Conservation (phyloP, 2,888 invertebrate genomes). For the Nebria salina region DNA sequence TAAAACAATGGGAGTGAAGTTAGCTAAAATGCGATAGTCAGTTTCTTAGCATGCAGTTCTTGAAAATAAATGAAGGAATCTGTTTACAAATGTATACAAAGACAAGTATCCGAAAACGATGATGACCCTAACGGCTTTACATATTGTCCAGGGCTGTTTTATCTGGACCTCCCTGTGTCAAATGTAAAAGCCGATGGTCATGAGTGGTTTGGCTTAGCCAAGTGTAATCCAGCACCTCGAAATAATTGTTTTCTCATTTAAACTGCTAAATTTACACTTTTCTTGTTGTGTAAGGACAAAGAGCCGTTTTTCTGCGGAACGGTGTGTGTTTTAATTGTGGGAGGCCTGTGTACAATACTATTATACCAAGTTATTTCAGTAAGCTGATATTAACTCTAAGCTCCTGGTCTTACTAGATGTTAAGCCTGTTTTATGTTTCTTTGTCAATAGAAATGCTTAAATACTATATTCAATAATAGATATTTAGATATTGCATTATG, state of each 20-base stretch:
- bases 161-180: slow-evolving; percentile 17
- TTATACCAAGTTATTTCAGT: slow-evolving; percentile 6
- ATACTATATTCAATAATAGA: not conserved
- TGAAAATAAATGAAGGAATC: not conserved
- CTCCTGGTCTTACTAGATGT: not conserved
- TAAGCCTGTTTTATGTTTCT: not conserved
- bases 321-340: not conserved
- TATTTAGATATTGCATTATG: not conserved
- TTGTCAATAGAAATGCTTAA: not conserved
- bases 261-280: slow-evolving; percentile 25
- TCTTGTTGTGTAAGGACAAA: not conserved
- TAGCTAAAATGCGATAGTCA: too few relatives aligned
- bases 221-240: not conserved
- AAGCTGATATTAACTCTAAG: not conserved
- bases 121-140: slow-evolving; percentile 6
- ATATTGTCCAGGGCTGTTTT: slow-evolving; percentile 5
- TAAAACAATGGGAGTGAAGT: too few relatives aligned
- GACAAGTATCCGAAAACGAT: not conserved
- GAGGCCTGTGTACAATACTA: slow-evolving; percentile 16
- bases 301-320: not conserved
- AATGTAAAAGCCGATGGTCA: slow-evolving; percentile 23
- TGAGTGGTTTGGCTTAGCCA: slow-evolving; percentile 5
- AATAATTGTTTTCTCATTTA: slow-evolving; percentile 12
- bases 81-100: not conserved
- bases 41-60: too few relatives aligned